Evolutionary conservation across 2,113 vertebrate genomes (phyloP).

Genomic region (Python bivittatus): DNA sequence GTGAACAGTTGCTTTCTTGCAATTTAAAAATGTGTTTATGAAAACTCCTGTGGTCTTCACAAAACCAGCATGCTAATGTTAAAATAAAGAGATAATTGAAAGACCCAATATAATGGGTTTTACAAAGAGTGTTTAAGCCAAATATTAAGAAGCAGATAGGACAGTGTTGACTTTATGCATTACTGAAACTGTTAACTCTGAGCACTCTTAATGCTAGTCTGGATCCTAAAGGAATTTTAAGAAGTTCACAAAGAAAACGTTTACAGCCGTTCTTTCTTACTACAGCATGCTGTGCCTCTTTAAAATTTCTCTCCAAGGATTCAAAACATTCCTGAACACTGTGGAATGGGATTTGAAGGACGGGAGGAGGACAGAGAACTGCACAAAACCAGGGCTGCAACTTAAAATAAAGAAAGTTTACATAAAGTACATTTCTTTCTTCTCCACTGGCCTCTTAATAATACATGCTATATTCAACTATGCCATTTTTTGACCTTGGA

Average conservation of each 20-base stretch:
- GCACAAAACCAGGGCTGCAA: neutral
- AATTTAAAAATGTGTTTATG: neutral
- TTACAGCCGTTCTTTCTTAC: neutral
- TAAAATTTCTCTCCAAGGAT: neutral
- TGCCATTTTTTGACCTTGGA: neutral
- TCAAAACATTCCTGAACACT: neutral
- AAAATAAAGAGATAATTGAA: neutral
- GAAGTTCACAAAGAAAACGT: neutral
- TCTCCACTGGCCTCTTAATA: neutral
- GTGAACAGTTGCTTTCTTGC: neutral
- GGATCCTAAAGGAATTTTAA: neutral
- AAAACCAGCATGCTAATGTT: neutral
- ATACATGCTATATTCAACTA: neutral
- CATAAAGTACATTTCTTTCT: neutral
- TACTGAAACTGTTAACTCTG: neutral
- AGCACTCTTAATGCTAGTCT: neutral
- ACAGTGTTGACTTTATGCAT: neutral
- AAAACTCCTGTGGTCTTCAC: neutral
- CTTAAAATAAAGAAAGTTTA: neutral
- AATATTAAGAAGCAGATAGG: neutral
- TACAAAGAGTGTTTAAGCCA: neutral
- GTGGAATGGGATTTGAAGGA: neutral
- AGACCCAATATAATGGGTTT: neutral
- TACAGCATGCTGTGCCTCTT: neutral
- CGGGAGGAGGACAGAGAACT: neutral